A percentile compares a stretch with the other conserved stretches of the same genome.
Conservation (phyloP, 1,140 invertebrate genomes). For the Pseudomyrmex dendroicus region DNA sequence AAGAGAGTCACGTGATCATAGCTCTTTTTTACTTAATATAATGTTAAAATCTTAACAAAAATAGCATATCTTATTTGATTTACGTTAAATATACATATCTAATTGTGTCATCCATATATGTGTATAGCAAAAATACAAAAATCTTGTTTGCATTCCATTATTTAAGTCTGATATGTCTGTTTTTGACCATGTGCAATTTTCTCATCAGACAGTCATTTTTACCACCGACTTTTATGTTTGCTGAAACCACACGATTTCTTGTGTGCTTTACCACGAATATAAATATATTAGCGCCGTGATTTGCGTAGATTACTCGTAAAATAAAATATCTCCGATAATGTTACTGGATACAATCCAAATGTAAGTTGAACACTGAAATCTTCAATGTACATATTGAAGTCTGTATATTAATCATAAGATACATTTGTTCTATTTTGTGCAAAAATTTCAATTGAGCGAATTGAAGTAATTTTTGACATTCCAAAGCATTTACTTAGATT, state of each 20-base stretch:
- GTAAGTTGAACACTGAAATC: constrained; percentile 1
- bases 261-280: not conserved
- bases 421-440: not conserved
- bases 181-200: not conserved
- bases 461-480: constrained; percentile 22
- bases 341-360: not conserved
- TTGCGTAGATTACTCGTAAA: constrained; percentile 1
- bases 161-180: not conserved
- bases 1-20: not conserved
- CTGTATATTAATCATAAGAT: constrained; percentile 21
- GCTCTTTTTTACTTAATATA: not conserved
- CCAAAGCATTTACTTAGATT: not conserved
- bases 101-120: not conserved
- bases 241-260: not conserved
- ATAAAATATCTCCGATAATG: constrained; percentile 22
- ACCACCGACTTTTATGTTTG: not conserved
- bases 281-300: not conserved
- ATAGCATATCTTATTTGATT: constrained; percentile 12
- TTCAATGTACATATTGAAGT: not conserved
- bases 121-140: too few relatives aligned
- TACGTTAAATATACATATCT: not conserved
- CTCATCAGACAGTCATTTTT: not conserved
- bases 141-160: not conserved
- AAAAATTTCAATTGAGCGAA: constrained; percentile 2
- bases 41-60: constrained; percentile 14